Evolutionary conservation across 2,113 vertebrate species (phyloP).

Genomic region (Vicugna pacos): DNA sequence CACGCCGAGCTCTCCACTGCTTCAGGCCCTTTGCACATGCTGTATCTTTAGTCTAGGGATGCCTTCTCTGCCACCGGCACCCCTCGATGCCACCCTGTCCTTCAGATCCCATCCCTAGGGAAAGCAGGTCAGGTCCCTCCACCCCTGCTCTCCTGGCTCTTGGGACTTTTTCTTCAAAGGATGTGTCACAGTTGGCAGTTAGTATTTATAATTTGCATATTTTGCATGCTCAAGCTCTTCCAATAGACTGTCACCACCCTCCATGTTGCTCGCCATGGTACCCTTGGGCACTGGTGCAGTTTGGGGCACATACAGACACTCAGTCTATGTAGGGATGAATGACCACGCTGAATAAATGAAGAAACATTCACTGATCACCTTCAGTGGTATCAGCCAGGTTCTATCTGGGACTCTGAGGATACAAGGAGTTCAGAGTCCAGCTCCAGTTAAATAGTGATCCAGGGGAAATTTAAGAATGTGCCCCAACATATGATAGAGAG

Average conservation of each 20-base stretch:
- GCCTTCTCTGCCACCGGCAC: not conserved
- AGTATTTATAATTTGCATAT: not conserved
- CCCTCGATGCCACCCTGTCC: not conserved
- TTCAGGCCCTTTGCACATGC: conserved; percentile 57
- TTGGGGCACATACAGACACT: not conserved
- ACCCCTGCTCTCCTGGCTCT: not conserved
- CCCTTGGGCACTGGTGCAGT: not conserved
- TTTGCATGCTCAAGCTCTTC: not conserved
- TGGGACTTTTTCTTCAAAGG: not conserved
- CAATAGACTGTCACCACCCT: not conserved
- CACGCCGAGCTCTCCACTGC: accelerated
- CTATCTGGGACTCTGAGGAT: not conserved
- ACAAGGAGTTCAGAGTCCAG: conserved; percentile 24
- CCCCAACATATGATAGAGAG: not conserved
- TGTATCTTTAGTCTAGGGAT: not conserved
- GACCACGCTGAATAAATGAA: not conserved
- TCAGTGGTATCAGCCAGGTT: not conserved
- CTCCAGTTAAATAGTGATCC: conserved; percentile 21
- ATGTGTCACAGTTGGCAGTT: not conserved
- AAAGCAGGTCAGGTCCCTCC: not conserved
- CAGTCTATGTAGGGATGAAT: not conserved
- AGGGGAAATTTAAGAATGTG: not conserved
- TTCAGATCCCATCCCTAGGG: not conserved
- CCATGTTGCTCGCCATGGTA: not conserved
- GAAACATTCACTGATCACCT: not conserved